Conservation (phyloP, 2,797 vertebrate genomes). For the Bradypodion ventrale region DNA sequence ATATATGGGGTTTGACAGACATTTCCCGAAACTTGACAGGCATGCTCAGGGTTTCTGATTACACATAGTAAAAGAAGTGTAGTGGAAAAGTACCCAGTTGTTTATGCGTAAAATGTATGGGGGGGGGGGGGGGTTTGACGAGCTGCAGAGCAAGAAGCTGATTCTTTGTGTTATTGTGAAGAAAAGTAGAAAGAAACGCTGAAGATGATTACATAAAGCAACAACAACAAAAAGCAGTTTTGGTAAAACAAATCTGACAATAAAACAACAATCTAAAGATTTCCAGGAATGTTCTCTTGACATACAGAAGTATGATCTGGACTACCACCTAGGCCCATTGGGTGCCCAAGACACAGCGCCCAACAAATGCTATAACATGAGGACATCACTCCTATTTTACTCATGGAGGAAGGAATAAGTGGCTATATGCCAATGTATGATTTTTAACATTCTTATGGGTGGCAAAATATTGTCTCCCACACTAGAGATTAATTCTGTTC, state of each 20-base stretch:
- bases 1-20: too few relatives aligned
- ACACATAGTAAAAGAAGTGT: constrained; percentile 59
- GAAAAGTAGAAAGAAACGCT: background rate
- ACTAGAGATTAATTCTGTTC: too few relatives aligned
- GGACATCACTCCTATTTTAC: background rate
- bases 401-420: background rate
- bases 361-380: background rate
- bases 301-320: background rate
- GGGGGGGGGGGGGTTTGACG: too few relatives aligned
- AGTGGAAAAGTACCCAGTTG: constrained; percentile 68
- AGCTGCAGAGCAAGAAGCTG: constrained; percentile 1
- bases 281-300: background rate
- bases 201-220: background rate
- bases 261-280: background rate
- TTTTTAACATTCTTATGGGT: background rate
- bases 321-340: background rate
- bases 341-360: background rate
- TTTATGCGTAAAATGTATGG: constrained; percentile 16
- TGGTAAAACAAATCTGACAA: background rate
- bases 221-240: background rate
- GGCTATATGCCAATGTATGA: background rate
- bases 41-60: constrained; percentile 68
- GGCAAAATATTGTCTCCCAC: background rate
- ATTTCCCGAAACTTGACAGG: too few relatives aligned
- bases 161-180: background rate